A percentile compares a stretch with the other conserved stretches of the same genome.
Conservation (phyloP, 2,113 vertebrate species). For the Formicarius rufipectus region DNA sequence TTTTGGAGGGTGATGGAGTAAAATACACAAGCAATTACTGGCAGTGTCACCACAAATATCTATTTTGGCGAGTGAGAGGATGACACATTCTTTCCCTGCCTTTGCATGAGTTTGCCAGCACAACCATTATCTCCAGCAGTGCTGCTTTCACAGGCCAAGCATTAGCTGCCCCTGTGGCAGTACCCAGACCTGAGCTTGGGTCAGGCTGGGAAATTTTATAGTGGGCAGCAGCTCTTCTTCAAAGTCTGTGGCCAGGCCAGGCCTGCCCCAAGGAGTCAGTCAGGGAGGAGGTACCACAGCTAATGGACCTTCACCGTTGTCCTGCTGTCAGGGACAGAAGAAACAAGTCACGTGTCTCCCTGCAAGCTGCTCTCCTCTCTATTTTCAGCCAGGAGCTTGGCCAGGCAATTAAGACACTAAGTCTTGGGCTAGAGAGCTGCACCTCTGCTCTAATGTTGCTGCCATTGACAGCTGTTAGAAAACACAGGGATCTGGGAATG, state of each 20-base stretch:
- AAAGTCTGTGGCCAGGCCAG: neutral
- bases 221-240: neutral
- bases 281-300: neutral
- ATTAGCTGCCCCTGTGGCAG: neutral
- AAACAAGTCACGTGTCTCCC: neutral
- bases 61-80: neutral
- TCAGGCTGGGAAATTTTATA: neutral
- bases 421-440: neutral
- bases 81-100: neutral
- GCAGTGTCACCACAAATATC: constrained; percentile 29
- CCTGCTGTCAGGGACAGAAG: neutral
- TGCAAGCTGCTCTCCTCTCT: neutral
- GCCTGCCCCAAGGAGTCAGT: neutral
- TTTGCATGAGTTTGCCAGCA: neutral
- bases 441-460: neutral
- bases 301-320: neutral
- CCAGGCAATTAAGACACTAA: neutral
- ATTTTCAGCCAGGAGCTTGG: constrained; percentile 12
- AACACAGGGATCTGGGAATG: neutral
- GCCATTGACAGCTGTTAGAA: neutral
- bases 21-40: neutral
- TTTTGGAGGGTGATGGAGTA: neutral
- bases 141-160: neutral
- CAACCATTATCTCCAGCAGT: neutral
- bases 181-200: neutral